Evolutionary conservation across 2,113 vertebrate species (phyloP).

Genomic region (Pterocles burchelli): DNA sequence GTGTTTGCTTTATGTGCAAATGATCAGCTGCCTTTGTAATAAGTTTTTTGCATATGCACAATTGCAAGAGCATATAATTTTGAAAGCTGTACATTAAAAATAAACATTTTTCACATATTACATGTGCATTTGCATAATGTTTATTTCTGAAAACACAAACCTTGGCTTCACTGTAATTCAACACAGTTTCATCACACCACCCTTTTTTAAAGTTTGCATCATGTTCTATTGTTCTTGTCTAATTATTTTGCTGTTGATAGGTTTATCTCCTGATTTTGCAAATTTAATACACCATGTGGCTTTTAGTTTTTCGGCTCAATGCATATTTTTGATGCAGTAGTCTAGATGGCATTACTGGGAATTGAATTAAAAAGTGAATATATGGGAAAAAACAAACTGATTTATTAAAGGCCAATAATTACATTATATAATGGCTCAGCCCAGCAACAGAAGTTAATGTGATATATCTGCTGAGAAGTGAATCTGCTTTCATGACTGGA

Average conservation of each 20-base stretch:
- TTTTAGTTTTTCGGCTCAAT: background rate
- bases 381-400: background rate
- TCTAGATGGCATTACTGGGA: background rate
- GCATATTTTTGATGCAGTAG: background rate
- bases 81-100: background rate
- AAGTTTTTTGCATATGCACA: background rate
- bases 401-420: conserved; percentile 4
- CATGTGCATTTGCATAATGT: background rate
- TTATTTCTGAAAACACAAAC: background rate
- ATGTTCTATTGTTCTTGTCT: background rate
- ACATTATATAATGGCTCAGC: background rate
- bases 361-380: background rate
- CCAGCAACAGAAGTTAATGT: background rate
- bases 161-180: background rate
- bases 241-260: background rate
- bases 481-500: conserved; percentile 3
- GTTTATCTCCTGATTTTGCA: background rate
- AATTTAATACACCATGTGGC: background rate
- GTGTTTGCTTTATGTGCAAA: background rate
- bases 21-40: background rate
- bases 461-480: background rate
- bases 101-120: background rate
- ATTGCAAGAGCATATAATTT: background rate
- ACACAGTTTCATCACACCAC: background rate
- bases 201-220: background rate